Evolutionary conservation across 2,113 vertebrate species (phyloP), one percentile per base, ranked within the genome.

Genomic region (Chaenocephalus aceratus): DNA sequence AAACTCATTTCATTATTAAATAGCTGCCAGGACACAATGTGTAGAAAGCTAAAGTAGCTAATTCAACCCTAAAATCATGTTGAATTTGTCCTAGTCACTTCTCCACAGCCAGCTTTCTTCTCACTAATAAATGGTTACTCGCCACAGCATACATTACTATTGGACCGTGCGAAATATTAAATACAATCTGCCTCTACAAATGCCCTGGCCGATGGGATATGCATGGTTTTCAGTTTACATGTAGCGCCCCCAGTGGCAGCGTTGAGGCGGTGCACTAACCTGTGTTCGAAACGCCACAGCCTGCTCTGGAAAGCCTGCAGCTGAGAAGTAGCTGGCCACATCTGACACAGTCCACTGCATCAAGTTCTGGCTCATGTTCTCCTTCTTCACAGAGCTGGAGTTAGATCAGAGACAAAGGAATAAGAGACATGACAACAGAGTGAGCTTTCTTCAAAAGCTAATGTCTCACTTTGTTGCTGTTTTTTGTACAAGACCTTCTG

Each of bases 231-330:
- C 10, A 23, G 44, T 77, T 49, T 4, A 23, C 11, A 16, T 23
- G 0, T 18, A 63, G 64, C 18, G 67, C 84, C 88, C 58, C 52
- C 45, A 77, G 66, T 80, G 85, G 76, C 54, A 23, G 53, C 0
- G 57, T 13, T 36, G n/a, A 23, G 30, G 51, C 5, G 15, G 60
- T 79, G 75, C 71, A 87, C 91, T 78, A 72, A 97, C 97, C 94
- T 98, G 97, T 23, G 95, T 94, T 81, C 95, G 93, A 85, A 98
- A 98, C 23, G 97, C 97, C 13, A 94, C 76, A 0, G 97, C 97
- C 88, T 98, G 96, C 85, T 98, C 97, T 0, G 96, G 96, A 76
- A 97, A 98, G 30, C 97, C 97, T 1, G 95, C 97, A 56, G 96
- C 93, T 0, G 95, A 96, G 89, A 98, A 96, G 91, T 98, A 98